Evolutionary conservation across 1,140 invertebrate species (phyloP).

Genomic region (Heliconius congener): DNA sequence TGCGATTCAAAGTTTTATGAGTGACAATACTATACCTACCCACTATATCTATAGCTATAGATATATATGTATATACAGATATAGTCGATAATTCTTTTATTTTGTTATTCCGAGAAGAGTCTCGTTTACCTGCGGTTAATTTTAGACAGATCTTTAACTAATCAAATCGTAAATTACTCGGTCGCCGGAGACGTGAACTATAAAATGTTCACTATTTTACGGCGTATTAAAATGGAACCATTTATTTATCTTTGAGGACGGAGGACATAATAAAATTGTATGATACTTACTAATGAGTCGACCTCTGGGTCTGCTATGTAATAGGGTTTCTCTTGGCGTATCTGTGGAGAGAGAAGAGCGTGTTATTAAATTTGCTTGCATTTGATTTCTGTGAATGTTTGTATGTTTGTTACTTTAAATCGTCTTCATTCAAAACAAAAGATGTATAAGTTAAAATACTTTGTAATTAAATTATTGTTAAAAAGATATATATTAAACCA

Average conservation of each 20-base stretch:
- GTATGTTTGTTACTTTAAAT: neutral
- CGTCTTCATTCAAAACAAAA: too few species aligned
- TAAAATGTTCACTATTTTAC: slow-evolving; percentile 74
- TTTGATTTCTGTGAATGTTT: neutral
- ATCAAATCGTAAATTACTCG: slow-evolving; percentile 76
- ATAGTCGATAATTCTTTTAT: slow-evolving; percentile 48
- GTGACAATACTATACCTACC: slow-evolving; percentile 58
- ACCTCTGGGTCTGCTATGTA: slow-evolving; percentile 99
- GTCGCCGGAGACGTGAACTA: slow-evolving; percentile 56
- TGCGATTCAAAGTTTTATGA: slow-evolving; percentile 75
- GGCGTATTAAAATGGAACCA: slow-evolving; percentile 62
- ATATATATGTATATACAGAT: slow-evolving; percentile 46
- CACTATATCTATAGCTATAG: neutral
- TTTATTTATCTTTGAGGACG: slow-evolving; percentile 56
- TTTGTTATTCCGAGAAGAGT: slow-evolving; percentile 64
- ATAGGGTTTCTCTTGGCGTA: slow-evolving; percentile 98
- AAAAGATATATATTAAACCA: too few species aligned
- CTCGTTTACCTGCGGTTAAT: slow-evolving; percentile 71
- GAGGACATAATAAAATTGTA: slow-evolving; percentile 47
- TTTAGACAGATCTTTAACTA: slow-evolving; percentile 67
- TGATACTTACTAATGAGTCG: slow-evolving; percentile 96
- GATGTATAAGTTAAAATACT: too few species aligned
- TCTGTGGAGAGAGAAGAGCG: slow-evolving; percentile 89
- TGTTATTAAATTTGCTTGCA: slow-evolving; percentile 17
- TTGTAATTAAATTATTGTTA: too few species aligned